Evolutionary conservation across 2,797 vertebrate genomes (phyloP).

Genomic region (Lepus townsendii): DNA sequence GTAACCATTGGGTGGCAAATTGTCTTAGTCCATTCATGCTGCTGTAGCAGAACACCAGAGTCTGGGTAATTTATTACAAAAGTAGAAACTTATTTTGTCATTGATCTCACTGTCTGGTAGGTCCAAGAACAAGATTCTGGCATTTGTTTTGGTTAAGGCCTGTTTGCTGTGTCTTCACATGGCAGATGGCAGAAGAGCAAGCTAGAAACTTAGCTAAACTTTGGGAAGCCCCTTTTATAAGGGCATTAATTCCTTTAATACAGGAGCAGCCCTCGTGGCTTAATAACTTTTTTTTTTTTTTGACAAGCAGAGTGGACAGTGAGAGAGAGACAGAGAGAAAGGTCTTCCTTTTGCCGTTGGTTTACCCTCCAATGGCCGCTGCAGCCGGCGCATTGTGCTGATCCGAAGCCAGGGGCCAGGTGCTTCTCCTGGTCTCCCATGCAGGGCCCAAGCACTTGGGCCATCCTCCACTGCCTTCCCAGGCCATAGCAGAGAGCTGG

Average conservation of each 20-base stretch:
- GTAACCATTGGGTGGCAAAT: not conserved
- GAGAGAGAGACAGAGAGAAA: too few relatives aligned
- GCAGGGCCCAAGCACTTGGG: too few relatives aligned
- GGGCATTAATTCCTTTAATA: not conserved
- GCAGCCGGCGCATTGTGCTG: too few relatives aligned
- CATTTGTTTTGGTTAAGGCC: not conserved
- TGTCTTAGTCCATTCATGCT: not conserved
- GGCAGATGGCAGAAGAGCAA: not conserved
- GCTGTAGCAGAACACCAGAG: not conserved
- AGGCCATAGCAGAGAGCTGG: too few relatives aligned
- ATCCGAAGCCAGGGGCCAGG: too few relatives aligned
- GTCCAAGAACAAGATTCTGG: not conserved
- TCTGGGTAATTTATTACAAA: not conserved
- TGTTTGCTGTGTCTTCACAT: not conserved
- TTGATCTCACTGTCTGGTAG: not conserved
- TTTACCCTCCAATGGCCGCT: too few relatives aligned
- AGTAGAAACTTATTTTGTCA: not conserved
- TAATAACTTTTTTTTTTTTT: too few relatives aligned
- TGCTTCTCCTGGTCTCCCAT: too few relatives aligned
- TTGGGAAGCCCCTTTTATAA: not conserved
- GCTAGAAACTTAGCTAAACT: not conserved
- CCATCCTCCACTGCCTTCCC: too few relatives aligned
- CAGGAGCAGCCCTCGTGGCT: too few relatives aligned
- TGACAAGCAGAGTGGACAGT: too few relatives aligned
- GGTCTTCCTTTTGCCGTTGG: too few relatives aligned